Conservation (phyloP, 2,888 invertebrate species). For the Ophraella communa region DNA sequence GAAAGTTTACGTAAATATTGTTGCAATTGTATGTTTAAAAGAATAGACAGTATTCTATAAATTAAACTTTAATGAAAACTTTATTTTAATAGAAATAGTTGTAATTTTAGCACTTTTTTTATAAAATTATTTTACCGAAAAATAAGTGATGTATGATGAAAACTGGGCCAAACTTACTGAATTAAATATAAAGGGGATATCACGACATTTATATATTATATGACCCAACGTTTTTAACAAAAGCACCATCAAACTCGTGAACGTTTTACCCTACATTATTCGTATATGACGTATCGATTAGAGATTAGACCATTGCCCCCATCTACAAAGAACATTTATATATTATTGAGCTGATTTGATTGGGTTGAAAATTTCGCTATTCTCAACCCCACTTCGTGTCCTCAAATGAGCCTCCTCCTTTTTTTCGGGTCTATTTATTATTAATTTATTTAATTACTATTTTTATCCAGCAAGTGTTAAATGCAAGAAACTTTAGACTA, state of each 20-base stretch:
- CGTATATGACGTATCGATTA: conserved; percentile 18
- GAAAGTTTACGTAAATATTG: background rate
- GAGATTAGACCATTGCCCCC: conserved; percentile 23
- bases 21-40: background rate
- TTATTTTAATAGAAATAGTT: no score
- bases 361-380: conserved; percentile 5
- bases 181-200: conserved; percentile 1
- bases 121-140: no score
- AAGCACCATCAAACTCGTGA: conserved; percentile 8
- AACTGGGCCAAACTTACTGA: background rate
- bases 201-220: no score
- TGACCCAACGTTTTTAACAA: conserved; percentile 12
- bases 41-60: background rate
- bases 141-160: no score
- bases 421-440: no score
- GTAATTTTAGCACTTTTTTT: no score
- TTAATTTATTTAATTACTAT: no score
- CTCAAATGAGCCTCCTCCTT: background rate
- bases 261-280: conserved; percentile 23
- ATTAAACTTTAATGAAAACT: no score
- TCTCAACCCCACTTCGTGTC: background rate
- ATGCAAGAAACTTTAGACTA: no score
- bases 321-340: conserved; percentile 5
- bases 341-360: conserved; percentile 16
- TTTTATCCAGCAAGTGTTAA: no score